Evolutionary conservation across 2,113 vertebrate genomes (phyloP), one percentile per base, ranked within the genome.

Genomic region (Capricornis sumatraensis): DNA sequence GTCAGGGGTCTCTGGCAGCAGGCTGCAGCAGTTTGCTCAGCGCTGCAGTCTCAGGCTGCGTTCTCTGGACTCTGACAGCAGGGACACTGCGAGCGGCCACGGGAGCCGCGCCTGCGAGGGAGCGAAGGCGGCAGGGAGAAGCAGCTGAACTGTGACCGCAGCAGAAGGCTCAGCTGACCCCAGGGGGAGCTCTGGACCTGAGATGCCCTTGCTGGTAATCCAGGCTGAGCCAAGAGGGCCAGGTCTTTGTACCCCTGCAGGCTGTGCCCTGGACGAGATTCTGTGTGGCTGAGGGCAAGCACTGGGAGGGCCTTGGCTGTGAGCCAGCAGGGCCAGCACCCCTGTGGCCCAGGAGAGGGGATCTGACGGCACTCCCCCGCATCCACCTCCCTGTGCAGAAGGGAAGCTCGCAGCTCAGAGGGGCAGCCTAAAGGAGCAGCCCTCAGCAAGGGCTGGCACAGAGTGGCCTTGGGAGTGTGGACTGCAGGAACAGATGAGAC

Each of bases 31-130:
- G 74, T 13, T 40, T 30, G 45, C 25, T 76, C 27, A 47, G 30
- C 62, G 33, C 55, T 27, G 30, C 5, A 2, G 13, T 19, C 62
- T 92, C 58, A 0, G 6, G 17, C 58, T n/a, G 1, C 6, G 5
- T n/a, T 28, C 14, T 7, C 60, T 53, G 30, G 27, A 52, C 52
- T 58, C 27, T 83, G n/a, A 27, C 6, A 50, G 36, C 40, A 55
- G 30, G 25, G 23, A 0, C 52, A 0, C 4, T 23, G 9, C 6
- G 8, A 12, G 27, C 43, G n/a, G 4, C 86, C 45, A 13, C 15
- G 50, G 12, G 12, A 81, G 71, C 23, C 47, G 27, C 33, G 11
- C 23, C 4, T 3, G 2, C 7, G 2, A 71, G 27, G 8, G 16
- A 40, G 7, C 7, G 40, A 57, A 45, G n/a, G 27, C 12, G 30